Conservation (phyloP, 2,888 invertebrate species). For the Agriopis aurantiaria region DNA sequence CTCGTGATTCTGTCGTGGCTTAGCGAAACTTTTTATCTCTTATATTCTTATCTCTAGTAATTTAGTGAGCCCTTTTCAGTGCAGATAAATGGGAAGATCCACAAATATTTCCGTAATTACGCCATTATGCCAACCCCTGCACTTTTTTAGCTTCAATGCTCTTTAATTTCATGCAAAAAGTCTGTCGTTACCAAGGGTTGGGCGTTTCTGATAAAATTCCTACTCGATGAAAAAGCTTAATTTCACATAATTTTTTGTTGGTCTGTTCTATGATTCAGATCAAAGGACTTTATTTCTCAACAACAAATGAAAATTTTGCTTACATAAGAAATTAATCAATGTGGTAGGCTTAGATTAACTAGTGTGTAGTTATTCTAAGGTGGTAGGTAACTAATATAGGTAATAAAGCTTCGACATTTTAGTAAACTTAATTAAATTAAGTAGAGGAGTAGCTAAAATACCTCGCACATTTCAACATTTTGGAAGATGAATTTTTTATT, state of each 20-base stretch:
- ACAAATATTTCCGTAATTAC: conserved; percentile 56
- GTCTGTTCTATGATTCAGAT: too few relatives aligned
- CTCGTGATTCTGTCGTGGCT: neutral
- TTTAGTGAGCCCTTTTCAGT: conserved; percentile 37
- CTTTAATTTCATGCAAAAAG: conserved; percentile 53
- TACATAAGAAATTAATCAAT: too few relatives aligned
- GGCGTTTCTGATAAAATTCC: neutral
- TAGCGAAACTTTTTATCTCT: conserved; percentile 18
- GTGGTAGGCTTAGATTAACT: too few relatives aligned
- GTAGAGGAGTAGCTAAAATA: too few relatives aligned
- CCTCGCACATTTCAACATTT: too few relatives aligned
- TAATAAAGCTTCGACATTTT: too few relatives aligned
- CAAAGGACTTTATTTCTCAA: too few relatives aligned
- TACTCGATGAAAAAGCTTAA: neutral
- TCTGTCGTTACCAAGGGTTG: conserved; percentile 30
- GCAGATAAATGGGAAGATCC: conserved; percentile 48
- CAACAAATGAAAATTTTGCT: too few relatives aligned
- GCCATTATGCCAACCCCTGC: conserved; percentile 46
- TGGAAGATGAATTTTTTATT: too few relatives aligned
- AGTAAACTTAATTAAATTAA: too few relatives aligned
- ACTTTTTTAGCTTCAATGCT: conserved; percentile 48
- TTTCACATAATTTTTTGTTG: neutral
- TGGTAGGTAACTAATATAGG: too few relatives aligned
- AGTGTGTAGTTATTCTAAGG: too few relatives aligned
- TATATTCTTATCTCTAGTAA: conserved; percentile 31